Conservation (phyloP, 2,888 invertebrate species). For the Lepidocyrtinus sp. region DNA sequence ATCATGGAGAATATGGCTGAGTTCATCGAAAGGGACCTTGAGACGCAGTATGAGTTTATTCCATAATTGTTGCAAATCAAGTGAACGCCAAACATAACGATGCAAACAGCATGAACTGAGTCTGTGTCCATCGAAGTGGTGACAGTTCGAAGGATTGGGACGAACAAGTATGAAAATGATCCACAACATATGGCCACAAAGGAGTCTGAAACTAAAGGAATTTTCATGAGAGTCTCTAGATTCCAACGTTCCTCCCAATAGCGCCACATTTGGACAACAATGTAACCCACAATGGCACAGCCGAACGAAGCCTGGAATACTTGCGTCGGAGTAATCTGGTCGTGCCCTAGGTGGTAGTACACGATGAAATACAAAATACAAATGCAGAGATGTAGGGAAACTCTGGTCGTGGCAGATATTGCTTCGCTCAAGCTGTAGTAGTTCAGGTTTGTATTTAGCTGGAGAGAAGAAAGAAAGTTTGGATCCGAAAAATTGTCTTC, state of each 20-base stretch:
- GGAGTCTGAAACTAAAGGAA: constrained; percentile 36
- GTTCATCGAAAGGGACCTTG: constrained; percentile 92
- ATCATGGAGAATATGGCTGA: constrained; percentile 96
- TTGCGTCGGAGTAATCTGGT: constrained; percentile 37
- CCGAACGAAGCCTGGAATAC: constrained; percentile 36
- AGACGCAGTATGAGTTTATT: constrained; percentile 88
- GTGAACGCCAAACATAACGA: constrained; percentile 89
- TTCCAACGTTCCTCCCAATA: constrained; percentile 29
- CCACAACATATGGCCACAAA: constrained; percentile 38
- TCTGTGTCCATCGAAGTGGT: constrained; percentile 98
- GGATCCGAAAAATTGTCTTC: constrained; percentile 52
- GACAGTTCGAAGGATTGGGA: constrained; percentile 88
- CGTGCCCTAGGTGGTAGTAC: constrained; percentile 66
- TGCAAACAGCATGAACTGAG: constrained; percentile 95
- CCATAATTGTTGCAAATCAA: constrained; percentile 95
- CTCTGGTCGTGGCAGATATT: constrained; percentile 54
- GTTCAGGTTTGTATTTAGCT: constrained; percentile 63
- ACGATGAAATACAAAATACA: constrained; percentile 63
- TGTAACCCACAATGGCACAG: constrained; percentile 58
- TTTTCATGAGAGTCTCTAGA: constrained; percentile 34
- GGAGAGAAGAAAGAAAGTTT: constrained; percentile 50
- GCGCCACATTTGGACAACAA: constrained; percentile 54
- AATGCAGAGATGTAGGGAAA: constrained; percentile 60
- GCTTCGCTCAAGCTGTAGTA: constrained; percentile 57
- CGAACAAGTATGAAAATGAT: constrained; percentile 42